phyloP scores from a whole-genome alignment of 2,113 vertebrate species.

The Anseranas semipalmata region DNA sequence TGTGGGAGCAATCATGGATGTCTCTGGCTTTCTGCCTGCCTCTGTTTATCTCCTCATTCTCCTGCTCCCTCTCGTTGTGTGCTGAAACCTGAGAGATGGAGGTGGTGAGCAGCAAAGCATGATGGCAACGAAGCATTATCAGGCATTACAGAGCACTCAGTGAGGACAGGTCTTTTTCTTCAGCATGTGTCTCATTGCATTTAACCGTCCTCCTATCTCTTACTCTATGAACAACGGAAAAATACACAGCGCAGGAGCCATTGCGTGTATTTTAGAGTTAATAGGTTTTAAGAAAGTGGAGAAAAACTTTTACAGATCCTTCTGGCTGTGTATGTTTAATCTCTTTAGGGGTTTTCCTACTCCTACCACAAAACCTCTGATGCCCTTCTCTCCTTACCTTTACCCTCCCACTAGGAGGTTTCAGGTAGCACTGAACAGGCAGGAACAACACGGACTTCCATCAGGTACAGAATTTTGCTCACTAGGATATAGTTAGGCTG shows the following conservation, averaged over 20 bases:
- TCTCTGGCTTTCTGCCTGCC: not conserved
- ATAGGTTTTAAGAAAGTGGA: not conserved
- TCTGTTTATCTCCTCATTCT: not conserved
- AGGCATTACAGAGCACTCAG: not conserved
- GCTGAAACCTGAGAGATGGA: not conserved
- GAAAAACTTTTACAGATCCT: not conserved
- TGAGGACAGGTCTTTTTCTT: not conserved
- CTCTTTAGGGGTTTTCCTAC: not conserved
- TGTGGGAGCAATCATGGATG: fast-evolving
- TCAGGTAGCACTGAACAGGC: not conserved
- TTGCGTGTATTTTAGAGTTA: not conserved
- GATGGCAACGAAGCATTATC: not conserved
- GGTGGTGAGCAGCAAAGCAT: not conserved
- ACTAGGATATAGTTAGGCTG: not conserved
- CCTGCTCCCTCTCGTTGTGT: not conserved
- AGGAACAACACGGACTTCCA: not conserved
- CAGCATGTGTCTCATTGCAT: not conserved
- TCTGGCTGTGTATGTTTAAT: not conserved
- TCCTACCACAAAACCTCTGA: not conserved
- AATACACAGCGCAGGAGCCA: not conserved
- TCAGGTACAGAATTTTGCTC: not conserved
- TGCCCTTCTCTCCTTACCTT: not conserved
- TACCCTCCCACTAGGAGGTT: not conserved
- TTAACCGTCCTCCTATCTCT: not conserved
- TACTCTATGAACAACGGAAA: not conserved